Base-by-base conservation (phyloP, 2,797 vertebrate species). In the Rachycentron canadum region DNA sequence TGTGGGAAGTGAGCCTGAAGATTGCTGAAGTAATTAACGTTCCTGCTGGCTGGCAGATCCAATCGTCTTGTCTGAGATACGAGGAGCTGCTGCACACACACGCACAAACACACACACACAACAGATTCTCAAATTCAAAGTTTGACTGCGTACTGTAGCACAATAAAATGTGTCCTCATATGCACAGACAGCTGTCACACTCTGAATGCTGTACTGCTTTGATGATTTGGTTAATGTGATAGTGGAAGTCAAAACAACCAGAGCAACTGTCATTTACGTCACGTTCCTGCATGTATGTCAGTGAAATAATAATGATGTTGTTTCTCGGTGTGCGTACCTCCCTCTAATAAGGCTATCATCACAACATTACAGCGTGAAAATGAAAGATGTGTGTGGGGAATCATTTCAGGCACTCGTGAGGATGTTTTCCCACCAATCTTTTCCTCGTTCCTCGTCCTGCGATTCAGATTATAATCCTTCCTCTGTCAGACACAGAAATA, bases 11-110 rank as follows among this genome's bases (percentile, higher is more conserved):
- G 84, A 90, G 90, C 82, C 88, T 82, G 88, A 88, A 89, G 91
- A 89, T 91, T 92, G 90, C 75, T 19, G 80, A 90, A 86, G 91
- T 92, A 91, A 94, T 94, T 93, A 93, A 91, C 76, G 84, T 87
- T 91, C 73, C 82, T 84, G 82, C 84, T 53, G 79, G 82, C 82
- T 87, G 89, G 86, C 90, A 89, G 89, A 93, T 92, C 89, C 93
- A 89, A 91, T 91, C 87, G 78, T 76, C 74, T 81, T 41, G 61
- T 81, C 79, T 85, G 36, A 19, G 73, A 82, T 79, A 70, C 60
- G 69, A 65, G 56, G 49, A 76, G 60, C 56, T 11, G 68, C 64
- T 32, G 50, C 72, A 11, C 52, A 11, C 45, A 23, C 25, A 23
- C 69, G 41, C 49, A 28, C 16, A 64, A 52, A 49, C 16, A 36